phyloP scores from a whole-genome alignment of 2,888 invertebrate species.

The Nebria salina region DNA sequence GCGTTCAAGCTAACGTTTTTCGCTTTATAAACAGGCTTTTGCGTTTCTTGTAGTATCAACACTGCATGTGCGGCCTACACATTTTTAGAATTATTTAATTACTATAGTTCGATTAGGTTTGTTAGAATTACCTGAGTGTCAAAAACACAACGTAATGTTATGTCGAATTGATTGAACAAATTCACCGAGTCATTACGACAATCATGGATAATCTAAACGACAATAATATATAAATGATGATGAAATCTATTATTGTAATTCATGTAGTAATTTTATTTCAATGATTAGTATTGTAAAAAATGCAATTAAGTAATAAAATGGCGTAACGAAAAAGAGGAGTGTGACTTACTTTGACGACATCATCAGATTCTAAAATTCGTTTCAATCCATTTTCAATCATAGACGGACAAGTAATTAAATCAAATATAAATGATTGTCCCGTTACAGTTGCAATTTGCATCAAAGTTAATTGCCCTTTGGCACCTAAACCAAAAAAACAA shows the following conservation, averaged over 20 bases:
- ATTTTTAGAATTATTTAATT: conserved; percentile 17
- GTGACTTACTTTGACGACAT: conserved; percentile 77
- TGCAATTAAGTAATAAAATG: too few species aligned
- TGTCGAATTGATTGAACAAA: conserved; percentile 85
- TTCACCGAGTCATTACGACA: conserved; percentile 92
- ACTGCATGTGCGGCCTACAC: conserved; percentile 81
- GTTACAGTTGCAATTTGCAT: conserved; percentile 85
- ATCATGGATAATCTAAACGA: conserved; percentile 82
- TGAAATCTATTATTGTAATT: too few species aligned
- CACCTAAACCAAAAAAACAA: conserved; percentile 49
- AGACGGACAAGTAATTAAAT: conserved; percentile 84
- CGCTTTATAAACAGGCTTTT: conserved; percentile 92
- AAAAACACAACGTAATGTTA: conserved; percentile 84
- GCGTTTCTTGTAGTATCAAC: conserved; percentile 87
- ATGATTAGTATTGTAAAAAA: too few species aligned
- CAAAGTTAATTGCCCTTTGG: conserved; percentile 87
- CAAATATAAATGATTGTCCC: conserved; percentile 88
- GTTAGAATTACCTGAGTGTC: conserved; percentile 78
- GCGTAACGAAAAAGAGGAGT: background rate
- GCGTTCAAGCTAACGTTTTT: conserved; percentile 93
- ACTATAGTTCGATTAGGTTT: background rate
- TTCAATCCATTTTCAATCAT: conserved; percentile 85
- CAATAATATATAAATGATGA: too few species aligned
- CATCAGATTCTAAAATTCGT: conserved; percentile 80
- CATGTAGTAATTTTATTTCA: too few species aligned